Base-by-base conservation (phyloP, 2,797 vertebrate genomes). In the Dendrocincla tyrannina region DNA sequence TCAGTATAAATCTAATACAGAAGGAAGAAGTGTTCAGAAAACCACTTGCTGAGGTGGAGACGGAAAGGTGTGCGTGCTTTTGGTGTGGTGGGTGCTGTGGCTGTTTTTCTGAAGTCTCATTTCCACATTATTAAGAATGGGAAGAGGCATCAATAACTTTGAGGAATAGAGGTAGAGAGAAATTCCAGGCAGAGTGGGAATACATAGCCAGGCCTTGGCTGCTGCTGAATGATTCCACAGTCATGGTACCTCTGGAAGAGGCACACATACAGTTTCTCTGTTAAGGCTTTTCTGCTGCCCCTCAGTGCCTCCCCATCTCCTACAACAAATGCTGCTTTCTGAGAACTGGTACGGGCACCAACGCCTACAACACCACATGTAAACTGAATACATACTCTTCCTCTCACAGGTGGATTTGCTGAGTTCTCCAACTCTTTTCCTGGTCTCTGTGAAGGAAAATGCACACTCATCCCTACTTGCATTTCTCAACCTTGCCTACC, bases 371-470 rank as follows among this genome's bases (percentile, higher is more conserved):
- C 13, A 5, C 13, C 53, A 41, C 25, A 1, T 14, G 39, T 60
- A 11, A 18, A 33, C 53, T 49, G 81, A 92, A 81, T 30, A 23
- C 15, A 17, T 41, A 12, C n/a, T 56, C 70, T 88, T 86, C 78
- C 49, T 72, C 94, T 75, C 91, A 49, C 96, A 99, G 99, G 99
- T 95, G 99, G 99, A 13, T 99, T 99, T 96, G 97, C 97, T 1
- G 98, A 98, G 96, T 99, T 99, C 98, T 99, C 98, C 37, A 98
- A 98, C 39, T 98, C 98, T 91, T 99, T 99, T 87, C 99, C 99
- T 1, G 99, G 99, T 69, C 98, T 99, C 93, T 99, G 99, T 96
- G 99, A 99, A 98, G 99, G 99, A 88, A 99, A 98, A 97, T 98
- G 98, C 33, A 87, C 98, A 0, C 94, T 98, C 77, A 98, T 99